Percentiles rank a stretch among this genome's conserved stretches.
phyloP scores from a whole-genome alignment of 2,113 vertebrate species.

The Dermatemys mawii region DNA sequence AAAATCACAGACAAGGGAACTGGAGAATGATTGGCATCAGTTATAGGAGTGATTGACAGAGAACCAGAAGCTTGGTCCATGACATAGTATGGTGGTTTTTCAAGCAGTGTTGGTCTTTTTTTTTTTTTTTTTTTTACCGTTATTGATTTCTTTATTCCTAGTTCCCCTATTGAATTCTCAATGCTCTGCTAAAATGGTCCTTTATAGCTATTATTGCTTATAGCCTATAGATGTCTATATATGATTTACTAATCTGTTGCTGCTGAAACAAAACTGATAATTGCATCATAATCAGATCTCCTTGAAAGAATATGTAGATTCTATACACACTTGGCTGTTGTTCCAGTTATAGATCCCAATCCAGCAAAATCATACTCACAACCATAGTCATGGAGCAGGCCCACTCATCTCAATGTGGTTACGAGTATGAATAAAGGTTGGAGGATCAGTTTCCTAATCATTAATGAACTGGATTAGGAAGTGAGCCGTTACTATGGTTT shows the following conservation, averaged over 20 bases:
- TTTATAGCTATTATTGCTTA: constrained; percentile 53
- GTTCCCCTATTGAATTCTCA: constrained; percentile 23
- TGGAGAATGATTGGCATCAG: constrained; percentile 49
- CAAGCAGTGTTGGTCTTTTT: constrained; percentile 49
- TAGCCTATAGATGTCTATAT: constrained; percentile 7
- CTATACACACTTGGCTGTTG: constrained; percentile 38
- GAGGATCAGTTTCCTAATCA: constrained; percentile 49
- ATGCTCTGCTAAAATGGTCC: constrained; percentile 49
- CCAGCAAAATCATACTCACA: constrained; percentile 13
- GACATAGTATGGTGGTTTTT: constrained; percentile 62
- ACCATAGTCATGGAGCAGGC: constrained; percentile 39
- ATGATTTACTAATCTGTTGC: constrained; percentile 57
- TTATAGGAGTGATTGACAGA: constrained; percentile 52
- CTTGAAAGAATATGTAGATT: constrained; percentile 44
- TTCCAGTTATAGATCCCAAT: constrained; percentile 59
- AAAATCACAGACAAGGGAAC: constrained; percentile 53
- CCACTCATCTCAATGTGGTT: constrained; percentile 58
- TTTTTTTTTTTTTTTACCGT: constrained; percentile 40
- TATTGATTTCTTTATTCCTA: constrained; percentile 50
- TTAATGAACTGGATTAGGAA: constrained; percentile 65
- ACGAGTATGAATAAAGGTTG: constrained; percentile 60
- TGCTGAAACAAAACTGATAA: constrained; percentile 12
- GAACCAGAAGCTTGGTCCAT: constrained; percentile 47
- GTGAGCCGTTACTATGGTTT: constrained; percentile 61
- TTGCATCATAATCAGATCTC: constrained; percentile 56